A percentile compares a stretch with the other conserved stretches of the same genome.
phyloP scores from a whole-genome alignment of 2,888 invertebrate species.

The Globia sparganii region DNA sequence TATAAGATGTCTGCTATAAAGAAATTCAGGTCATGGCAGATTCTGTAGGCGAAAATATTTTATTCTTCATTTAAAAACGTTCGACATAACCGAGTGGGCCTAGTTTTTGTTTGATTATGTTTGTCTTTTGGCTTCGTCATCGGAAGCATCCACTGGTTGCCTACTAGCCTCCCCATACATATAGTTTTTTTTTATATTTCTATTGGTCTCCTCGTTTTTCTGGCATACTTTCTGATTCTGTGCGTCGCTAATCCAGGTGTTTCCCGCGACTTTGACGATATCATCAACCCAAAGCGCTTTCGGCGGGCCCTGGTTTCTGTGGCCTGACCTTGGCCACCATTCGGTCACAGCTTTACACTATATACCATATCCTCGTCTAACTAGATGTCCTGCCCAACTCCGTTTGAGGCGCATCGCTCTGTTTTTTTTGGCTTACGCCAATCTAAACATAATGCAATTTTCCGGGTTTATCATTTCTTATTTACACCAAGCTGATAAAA shows the following conservation, averaged over 20 bases:
- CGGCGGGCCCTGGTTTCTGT: neutral
- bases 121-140: neutral
- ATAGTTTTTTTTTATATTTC: neutral
- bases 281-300: neutral
- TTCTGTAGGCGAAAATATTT: conserved; percentile 5
- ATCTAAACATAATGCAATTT: neutral
- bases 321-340: too few species aligned
- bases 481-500: conserved; percentile 5
- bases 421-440: neutral
- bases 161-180: neutral
- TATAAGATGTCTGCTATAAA: conserved; percentile 32
- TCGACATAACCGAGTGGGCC: neutral
- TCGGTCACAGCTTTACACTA: too few species aligned
- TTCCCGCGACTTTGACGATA: neutral
- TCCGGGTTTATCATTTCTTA: neutral
- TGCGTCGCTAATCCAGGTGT: too few species aligned
- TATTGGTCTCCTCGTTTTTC: neutral
- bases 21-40: conserved; percentile 14
- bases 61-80: neutral
- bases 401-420: neutral
- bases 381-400: neutral
- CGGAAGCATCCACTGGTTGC: neutral
- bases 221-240: neutral
- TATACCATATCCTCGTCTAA: neutral
- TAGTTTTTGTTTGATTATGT: neutral